Evolutionary conservation across 2,888 invertebrate genomes (phyloP).

Genomic region (Clistopyga incitator): DNA sequence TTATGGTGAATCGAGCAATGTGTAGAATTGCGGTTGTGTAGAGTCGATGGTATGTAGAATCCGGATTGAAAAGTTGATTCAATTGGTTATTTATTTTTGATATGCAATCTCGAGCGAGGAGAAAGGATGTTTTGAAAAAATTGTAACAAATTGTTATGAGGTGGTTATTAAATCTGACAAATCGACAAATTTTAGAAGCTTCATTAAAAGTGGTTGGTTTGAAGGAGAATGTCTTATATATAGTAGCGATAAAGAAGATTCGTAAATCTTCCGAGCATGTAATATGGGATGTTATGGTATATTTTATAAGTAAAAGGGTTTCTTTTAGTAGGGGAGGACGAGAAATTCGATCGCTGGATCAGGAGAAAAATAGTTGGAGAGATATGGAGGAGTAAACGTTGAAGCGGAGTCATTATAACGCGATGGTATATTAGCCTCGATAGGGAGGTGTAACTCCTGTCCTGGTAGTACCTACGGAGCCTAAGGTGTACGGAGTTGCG

Average conservation of each 20-base stretch:
- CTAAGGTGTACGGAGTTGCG: constrained; percentile 27
- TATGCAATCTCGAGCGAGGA: too few species aligned
- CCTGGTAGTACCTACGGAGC: neutral
- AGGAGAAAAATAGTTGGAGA: constrained; percentile 34
- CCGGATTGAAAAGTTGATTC: too few species aligned
- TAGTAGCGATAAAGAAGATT: constrained; percentile 51
- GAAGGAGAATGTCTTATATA: constrained; percentile 7
- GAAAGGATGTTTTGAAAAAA: too few species aligned
- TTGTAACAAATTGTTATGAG: too few species aligned
- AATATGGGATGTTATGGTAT: constrained; percentile 40
- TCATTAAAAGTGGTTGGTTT: neutral
- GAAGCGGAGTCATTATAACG: constrained; percentile 42
- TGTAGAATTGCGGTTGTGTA: too few species aligned
- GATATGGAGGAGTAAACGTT: constrained; percentile 6
- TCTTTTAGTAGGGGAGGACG: neutral
- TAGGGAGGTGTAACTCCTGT: constrained; percentile 30
- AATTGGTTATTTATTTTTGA: too few species aligned
- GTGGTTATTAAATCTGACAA: too few species aligned
- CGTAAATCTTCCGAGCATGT: constrained; percentile 58
- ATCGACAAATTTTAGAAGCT: too few species aligned
- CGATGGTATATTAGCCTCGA: constrained; percentile 47
- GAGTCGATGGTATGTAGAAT: too few species aligned
- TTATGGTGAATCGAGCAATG: too few species aligned
- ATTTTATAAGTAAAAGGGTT: constrained; percentile 43
- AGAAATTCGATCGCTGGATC: constrained; percentile 47